These are phyloP conservation scores for Dendrophyllia cribrosa DNA, from an alignment of 64 coral and sea anemone species.

Conservation along the genomic window DNA sequence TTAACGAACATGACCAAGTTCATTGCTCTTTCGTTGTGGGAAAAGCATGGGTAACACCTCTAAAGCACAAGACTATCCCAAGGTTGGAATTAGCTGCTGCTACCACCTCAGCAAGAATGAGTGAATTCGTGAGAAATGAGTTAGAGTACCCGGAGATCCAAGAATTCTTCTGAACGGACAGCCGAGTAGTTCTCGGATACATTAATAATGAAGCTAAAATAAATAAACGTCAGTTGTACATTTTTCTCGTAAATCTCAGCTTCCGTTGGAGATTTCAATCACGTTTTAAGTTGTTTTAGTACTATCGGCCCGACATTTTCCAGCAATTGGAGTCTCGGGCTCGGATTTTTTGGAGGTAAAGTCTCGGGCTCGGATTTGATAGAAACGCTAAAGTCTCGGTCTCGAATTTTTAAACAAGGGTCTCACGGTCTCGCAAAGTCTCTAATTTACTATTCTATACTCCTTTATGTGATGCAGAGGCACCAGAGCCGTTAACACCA, in stretches of 20 bases:
- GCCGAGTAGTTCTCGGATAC: no score
- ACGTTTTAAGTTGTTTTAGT: constrained; percentile 62
- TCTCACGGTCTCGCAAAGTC: not conserved
- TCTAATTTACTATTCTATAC: no score
- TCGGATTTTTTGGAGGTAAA: no score
- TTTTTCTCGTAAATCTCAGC: no score
- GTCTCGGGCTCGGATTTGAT: no score
- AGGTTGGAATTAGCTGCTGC: constrained; percentile 45
- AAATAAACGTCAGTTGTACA: no score
- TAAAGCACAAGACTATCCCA: constrained; percentile 44
- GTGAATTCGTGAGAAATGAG: constrained; percentile 18
- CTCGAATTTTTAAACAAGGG: not conserved
- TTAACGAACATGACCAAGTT: constrained; percentile 36
- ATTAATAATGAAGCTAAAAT: constrained; percentile 45
- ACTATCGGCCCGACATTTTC: no score
- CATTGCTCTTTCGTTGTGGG: constrained; percentile 53
- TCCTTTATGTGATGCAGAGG: not conserved
- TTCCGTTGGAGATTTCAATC: no score
- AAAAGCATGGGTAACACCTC: constrained; percentile 29
- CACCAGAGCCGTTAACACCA: not conserved
- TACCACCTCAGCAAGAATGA: constrained; percentile 19
- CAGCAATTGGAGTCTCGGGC: no score
- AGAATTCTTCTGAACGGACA: no score
- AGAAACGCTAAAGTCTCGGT: no score
- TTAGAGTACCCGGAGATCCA: constrained; percentile 16